Evolutionary conservation across 2,113 vertebrate genomes (phyloP), one percentile per base, ranked within the genome.

Genomic region (Thryonomys swinderianus): DNA sequence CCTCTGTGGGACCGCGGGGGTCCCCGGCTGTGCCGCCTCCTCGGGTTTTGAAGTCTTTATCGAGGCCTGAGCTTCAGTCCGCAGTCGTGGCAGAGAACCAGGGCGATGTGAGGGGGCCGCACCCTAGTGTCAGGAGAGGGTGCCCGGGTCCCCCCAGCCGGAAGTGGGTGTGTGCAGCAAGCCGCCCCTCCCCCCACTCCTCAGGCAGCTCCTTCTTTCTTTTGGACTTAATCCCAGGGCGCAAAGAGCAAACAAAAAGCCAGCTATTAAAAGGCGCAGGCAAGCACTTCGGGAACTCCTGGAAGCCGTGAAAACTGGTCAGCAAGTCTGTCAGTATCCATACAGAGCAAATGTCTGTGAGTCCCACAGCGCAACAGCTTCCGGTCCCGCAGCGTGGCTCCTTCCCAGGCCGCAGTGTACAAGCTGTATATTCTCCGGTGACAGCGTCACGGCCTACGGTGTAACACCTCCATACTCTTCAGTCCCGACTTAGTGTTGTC

Each of bases 81-180:
- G 34, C 37, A 32, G 79, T 37, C 20, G 0, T 64, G 59, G n/a
- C 0, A 10, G 51, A 62, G 42, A 83, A 11, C 3, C 10, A 4
- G 45, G 21, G n/a, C 0, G 3, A 5, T 2, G 0, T 7, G n/a
- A 11, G 21, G 2, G 20, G 45, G 48, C 66, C 27, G 2, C 37
- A 32, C 10, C 37, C 45, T 8, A 25, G 71, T 59, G 11, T 32
- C 14, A 18, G 25, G 40, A 45, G 30, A 34, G 40, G 18, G 3
- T 3, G 2, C 18, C 21, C 32, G 0, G 45, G 51, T 76, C 3
- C 40, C 3, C 23, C 25, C 2, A 21, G 1, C 40, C 25, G n/a
- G 30, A 86, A 45, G 1, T 11, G 1, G 37, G n/a, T n/a, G 17
- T 32, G 42, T 21, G 5, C 20, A 23, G 1, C 76, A 23, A 9